Base-by-base conservation (phyloP, 53 echinoderm and acorn worm species). In the Henricia sp. region DNA sequence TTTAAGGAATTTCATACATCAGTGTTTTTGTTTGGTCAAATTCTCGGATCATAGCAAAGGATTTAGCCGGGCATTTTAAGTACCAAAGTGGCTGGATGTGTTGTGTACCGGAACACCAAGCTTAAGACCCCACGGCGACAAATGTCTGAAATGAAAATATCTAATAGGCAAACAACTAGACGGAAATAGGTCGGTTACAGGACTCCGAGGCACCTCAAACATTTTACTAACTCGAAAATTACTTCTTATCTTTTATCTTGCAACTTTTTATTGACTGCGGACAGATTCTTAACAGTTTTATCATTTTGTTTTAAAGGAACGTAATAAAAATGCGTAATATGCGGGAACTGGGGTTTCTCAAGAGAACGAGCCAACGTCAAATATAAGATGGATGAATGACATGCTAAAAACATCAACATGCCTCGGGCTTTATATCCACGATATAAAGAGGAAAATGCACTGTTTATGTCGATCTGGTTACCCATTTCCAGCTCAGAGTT, bases 21-120 rank as follows among this genome's bases (percentile, higher is more conserved):
- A 27, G 37, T 37, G 67, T 67, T 67, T 67, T 65, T 27, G 40
- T 38, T 67, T 19, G 39, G 62, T 32, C 62, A 38, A 37, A 37
- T 36, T 42, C 55, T n/a, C 20, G 4, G 77, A 59, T 77, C 77
- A 77, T 77, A 41, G 32, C 77, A 60, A 29, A 44, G 77, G 77
- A 77, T 77, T 77, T 59, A 53, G 59, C 29, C 25, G 77, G 77
- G 77, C 77, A 77, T 77, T 38, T 77, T 77, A 77, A 77, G 77
- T 77, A 60, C 59, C 43, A 43, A 77, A 77, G 77, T 77, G 77
- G 77, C 42, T 46, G 25, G 60, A 19, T 28, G 14, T 43, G 2
- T 12, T 38, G n/a, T 4, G 10, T 11, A 17, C 33, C 29, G 30
- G 24, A 51, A 11, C 32, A 30, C 42, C 70, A 70, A 46, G 17